Evolutionary conservation across 2,113 vertebrate genomes (phyloP).

Genomic region (Silurus asotus): DNA sequence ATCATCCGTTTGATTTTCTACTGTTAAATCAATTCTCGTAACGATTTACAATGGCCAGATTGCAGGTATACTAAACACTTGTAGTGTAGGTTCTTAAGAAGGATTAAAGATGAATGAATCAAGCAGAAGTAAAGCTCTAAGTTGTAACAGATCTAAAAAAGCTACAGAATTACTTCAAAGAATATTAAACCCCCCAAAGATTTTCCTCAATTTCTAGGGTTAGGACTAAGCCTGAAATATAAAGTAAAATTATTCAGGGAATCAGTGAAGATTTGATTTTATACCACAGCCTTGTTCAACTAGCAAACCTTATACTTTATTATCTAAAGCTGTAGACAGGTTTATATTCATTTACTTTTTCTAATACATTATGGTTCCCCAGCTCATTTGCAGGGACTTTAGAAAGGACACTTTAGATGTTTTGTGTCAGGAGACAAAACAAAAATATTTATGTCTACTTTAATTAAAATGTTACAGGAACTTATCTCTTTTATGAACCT

Average conservation of each 20-base stretch:
- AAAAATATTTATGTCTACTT: background rate
- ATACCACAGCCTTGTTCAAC: background rate
- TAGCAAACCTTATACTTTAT: too few species aligned
- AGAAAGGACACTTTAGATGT: background rate
- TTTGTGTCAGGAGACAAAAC: background rate
- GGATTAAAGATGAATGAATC: constrained; percentile 51
- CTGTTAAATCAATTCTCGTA: constrained; percentile 23
- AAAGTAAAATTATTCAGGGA: constrained; percentile 31
- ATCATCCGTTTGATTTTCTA: background rate
- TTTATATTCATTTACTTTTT: background rate
- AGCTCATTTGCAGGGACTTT: background rate
- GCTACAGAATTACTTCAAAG: constrained; percentile 42
- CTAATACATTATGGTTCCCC: background rate
- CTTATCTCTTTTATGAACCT: background rate
- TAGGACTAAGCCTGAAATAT: constrained; percentile 26
- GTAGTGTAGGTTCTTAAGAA: constrained; percentile 43
- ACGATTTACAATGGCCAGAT: constrained; percentile 28
- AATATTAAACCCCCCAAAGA: constrained; percentile 46
- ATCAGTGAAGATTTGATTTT: background rate
- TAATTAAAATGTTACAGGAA: background rate
- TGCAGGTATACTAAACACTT: constrained; percentile 33
- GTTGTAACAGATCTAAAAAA: constrained; percentile 20
- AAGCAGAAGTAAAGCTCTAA: constrained; percentile 41
- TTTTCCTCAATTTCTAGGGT: constrained; percentile 49
- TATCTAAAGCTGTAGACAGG: background rate